Conservation (phyloP, 2,888 invertebrate genomes). For the Andrena camellia region DNA sequence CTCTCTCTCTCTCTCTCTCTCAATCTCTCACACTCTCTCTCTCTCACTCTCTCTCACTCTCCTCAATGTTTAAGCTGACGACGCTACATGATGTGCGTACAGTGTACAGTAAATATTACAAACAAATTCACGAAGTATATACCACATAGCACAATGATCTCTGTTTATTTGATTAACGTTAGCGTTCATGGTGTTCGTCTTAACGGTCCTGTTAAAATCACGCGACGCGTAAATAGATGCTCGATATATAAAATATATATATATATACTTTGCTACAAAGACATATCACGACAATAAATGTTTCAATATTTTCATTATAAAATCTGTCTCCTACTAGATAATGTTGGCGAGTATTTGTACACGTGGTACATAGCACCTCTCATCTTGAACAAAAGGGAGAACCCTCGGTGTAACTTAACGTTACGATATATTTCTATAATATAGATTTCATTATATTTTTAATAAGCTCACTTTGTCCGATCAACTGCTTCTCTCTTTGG, state of each 20-base stretch:
- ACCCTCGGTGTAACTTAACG: conserved; percentile 68
- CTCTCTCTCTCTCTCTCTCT: conserved; percentile 24
- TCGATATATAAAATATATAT: conserved; percentile 73
- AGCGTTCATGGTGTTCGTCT: conserved; percentile 27
- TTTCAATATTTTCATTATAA: conserved; percentile 75
- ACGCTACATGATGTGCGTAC: conserved; percentile 76
- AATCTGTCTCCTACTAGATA: conserved; percentile 71
- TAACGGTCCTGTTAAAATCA: conserved; percentile 32
- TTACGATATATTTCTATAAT: conserved; percentile 63
- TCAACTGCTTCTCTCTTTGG: conserved; percentile 80
- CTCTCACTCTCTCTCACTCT: conserved; percentile 16
- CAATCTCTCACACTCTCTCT: conserved; percentile 23
- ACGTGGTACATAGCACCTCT: conserved; percentile 70
- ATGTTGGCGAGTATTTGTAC: conserved; percentile 74
- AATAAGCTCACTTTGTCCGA: conserved; percentile 76
- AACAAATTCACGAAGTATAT: conserved; percentile 75
- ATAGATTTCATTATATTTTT: conserved; percentile 69
- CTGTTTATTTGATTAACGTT: conserved; percentile 50
- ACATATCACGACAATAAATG: conserved; percentile 74
- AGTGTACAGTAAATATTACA: conserved; percentile 74
- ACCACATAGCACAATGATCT: conserved; percentile 72
- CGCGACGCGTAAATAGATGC: conserved; percentile 56
- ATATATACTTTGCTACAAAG: conserved; percentile 71
- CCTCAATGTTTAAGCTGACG: conserved; percentile 61
- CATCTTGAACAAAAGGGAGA: conserved; percentile 66